phyloP scores from a whole-genome alignment of 2,888 invertebrate genomes.

The Gasteruption jaculator region DNA sequence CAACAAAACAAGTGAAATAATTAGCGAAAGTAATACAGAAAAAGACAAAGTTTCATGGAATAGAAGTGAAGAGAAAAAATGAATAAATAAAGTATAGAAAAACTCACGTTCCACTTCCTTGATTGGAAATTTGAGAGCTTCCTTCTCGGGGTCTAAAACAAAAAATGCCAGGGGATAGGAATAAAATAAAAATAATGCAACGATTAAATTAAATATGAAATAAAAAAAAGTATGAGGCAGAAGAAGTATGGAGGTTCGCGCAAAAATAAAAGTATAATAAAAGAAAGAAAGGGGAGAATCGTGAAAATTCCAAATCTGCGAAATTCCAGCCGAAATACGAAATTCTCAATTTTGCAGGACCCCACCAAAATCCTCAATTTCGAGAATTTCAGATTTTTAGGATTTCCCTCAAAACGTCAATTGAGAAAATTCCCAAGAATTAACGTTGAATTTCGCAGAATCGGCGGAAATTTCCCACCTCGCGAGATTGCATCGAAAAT shows the following conservation, averaged over 20 bases:
- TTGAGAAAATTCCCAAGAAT: no score
- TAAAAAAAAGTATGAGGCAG: constrained; percentile 1
- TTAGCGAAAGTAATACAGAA: background rate
- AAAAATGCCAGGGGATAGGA: constrained; percentile 32
- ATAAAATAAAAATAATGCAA: constrained; percentile 26
- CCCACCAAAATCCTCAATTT: no score
- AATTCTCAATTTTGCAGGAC: no score
- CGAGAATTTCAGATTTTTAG: no score
- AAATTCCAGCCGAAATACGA: no score
- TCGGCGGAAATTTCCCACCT: no score
- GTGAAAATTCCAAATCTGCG: no score
- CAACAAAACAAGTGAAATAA: constrained; percentile 8
- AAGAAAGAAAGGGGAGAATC: constrained; percentile 7
- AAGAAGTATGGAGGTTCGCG: background rate
- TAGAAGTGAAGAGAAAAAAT: constrained; percentile 12
- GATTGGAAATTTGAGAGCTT: constrained; percentile 35
- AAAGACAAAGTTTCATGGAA: constrained; percentile 2
- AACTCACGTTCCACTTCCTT: constrained; percentile 43
- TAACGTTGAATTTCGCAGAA: no score
- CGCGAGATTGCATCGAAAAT: no score
- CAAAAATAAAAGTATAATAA: no score
- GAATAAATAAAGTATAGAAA: constrained; percentile 27
- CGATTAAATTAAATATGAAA: background rate
- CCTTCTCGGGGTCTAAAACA: constrained; percentile 40
- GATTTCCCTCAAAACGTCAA: no score